Evolutionary conservation across 2,113 vertebrate genomes (phyloP).

Genomic region (Chaetorhynchus papuensis): DNA sequence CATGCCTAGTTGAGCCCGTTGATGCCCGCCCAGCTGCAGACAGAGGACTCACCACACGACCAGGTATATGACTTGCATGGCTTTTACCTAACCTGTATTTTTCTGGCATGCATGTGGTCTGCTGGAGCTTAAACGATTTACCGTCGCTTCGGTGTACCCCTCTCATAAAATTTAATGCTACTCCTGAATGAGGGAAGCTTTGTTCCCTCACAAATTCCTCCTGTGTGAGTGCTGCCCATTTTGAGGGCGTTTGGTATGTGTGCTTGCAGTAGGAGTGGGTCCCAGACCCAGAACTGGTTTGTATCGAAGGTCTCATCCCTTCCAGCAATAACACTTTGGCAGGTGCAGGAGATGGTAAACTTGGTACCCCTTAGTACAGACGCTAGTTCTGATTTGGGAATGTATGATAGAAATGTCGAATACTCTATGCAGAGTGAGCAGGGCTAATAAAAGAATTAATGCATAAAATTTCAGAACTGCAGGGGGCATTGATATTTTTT

Average conservation of each 20-base stretch:
- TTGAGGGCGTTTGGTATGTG: fast-evolving
- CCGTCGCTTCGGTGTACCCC: not conserved
- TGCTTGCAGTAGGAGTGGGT: not conserved
- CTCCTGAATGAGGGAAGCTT: not conserved
- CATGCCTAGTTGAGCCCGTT: slow-evolving; percentile 86
- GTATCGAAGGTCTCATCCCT: not conserved
- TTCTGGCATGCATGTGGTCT: not conserved
- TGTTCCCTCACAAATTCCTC: not conserved
- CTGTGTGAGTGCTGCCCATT: not conserved
- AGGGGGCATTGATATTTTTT: not conserved
- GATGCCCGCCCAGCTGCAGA: slow-evolving; percentile 90
- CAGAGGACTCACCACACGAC: slow-evolving; percentile 90
- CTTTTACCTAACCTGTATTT: slow-evolving; percentile 11
- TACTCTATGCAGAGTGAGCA: not conserved
- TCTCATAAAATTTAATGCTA: not conserved
- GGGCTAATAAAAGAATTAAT: not conserved
- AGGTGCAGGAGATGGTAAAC: not conserved
- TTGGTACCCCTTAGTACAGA: not conserved
- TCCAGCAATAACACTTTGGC: not conserved
- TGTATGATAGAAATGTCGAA: fast-evolving
- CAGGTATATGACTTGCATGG: slow-evolving; percentile 77
- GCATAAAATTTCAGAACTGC: not conserved
- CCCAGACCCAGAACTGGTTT: not conserved
- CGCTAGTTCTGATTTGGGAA: not conserved
- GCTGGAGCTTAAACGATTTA: not conserved